Evolutionary conservation across 2,888 invertebrate species (phyloP), one percentile per base, ranked within the genome.

Genomic region (Hyles lineata): DNA sequence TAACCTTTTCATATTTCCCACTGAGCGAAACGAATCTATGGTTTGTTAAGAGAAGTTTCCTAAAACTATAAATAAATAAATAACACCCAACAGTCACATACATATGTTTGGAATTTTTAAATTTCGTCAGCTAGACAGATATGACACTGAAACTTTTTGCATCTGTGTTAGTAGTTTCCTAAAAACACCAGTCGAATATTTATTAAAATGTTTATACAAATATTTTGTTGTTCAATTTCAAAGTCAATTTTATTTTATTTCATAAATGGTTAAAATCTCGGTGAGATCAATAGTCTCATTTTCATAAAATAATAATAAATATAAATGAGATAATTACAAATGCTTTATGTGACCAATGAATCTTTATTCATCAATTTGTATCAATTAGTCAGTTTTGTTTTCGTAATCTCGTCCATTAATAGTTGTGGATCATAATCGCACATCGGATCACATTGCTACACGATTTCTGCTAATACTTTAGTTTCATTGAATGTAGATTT

Each of bases 1-100:
- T 87, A 86, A 89, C 88, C 88, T 89, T 85, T 88, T 81, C 81
- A 80, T 78, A 80, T 82, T 87, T 84, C 83, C 81, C 78, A 80
- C 76, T 77, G 79, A 79, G 85, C 78, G 79, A 76, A 79, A 73
- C 75, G 74, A 84, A 84, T 79, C 74, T 70, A 74, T 75, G 76
- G 77, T 76, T 62, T 67, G 62, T 21, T 67, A n/a, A n/a, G 55
- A 72, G 71, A 72, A 75, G 17, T 2, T 17, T 61, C 15, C 43
- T 50, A 23, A 25, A 32, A n/a, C n/a, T n/a, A n/a, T n/a, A n/a
- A n/a, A n/a, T n/a, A n/a, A n/a, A n/a, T n/a, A n/a, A n/a, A n/a
- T n/a, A n/a, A n/a, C n/a, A n/a, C n/a, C n/a, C n/a, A n/a, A n/a
- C n/a, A n/a, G n/a, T n/a, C n/a, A n/a, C n/a, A n/a, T n/a, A n/a